Base-by-base conservation (phyloP, 2,888 invertebrate genomes). In the Liposcelis brunnea region DNA sequence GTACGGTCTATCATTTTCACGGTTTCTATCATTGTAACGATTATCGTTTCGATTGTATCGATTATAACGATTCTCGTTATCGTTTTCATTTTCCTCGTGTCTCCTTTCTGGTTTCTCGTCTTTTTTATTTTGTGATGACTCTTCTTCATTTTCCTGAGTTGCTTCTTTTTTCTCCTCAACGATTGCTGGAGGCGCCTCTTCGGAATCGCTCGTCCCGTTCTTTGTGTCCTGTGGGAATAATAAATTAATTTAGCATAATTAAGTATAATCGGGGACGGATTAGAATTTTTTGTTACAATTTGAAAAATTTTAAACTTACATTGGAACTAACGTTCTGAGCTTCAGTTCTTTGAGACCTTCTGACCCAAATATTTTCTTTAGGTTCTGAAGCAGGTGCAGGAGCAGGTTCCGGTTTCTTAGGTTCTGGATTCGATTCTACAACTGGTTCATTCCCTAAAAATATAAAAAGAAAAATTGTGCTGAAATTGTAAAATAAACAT, bases 331-430 rank as follows among this genome's bases (percentile, higher is more conserved):
- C 42, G 16, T 18, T 31, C 15, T 46, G 46, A 8, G 35, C 26
- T 26, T 26, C 26, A 26, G 26, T 26, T 8, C 26, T 26, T 26
- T 40, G 48, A n/a, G 49, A 45, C 12, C 52, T 50, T 8, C 50
- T 44, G 26, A 53, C 48, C 59, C 58, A 58, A 8, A 52, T 52
- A 49, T 57, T 58, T 44, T 57, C 57, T 44, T 54, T 55, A 11
- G 57, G 57, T 38, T 53, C 55, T 18, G 53, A 55, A 18, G 56
- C 55, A 7, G 55, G 53, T 5, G 15, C 40, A 6, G 26, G 26
- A 26, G 8, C 26, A 26, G 26, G 8, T 26, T 26, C 26, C 26
- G 26, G 4, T 26, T 26, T 26, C 8, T 26, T 26, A 26, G 26
- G 26, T 26, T 26, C 26, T 6, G 26, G 5, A 6, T 4, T 4